phyloP scores from a whole-genome alignment of 2,797 vertebrate species.

The Melanotaenia nigrans region DNA sequence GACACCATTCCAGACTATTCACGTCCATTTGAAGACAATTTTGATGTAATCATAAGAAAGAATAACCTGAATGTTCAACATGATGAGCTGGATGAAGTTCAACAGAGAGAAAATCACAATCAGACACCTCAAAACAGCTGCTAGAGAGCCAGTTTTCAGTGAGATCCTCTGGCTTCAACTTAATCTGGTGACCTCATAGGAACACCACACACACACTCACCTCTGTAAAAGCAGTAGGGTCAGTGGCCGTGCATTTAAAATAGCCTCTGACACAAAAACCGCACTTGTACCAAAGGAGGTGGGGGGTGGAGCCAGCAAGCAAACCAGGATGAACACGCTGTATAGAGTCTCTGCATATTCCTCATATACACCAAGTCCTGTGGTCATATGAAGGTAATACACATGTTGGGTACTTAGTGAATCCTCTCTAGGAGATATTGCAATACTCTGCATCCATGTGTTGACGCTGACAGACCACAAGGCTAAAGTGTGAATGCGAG shows the following conservation, averaged over 20 bases:
- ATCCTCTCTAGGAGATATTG: conserved; percentile 18
- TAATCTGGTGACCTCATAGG: conserved; percentile 65
- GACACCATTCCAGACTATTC: conserved; percentile 59
- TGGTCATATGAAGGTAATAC: not conserved
- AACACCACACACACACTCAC: conserved; percentile 52
- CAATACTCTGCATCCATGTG: conserved; percentile 27
- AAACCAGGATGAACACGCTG: conserved; percentile 34
- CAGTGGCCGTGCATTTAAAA: conserved; percentile 87
- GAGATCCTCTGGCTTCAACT: conserved; percentile 40
- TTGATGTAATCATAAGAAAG: conserved; percentile 67
- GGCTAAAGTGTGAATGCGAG: not conserved
- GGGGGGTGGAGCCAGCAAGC: conserved; percentile 35
- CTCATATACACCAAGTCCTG: not conserved
- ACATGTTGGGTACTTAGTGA: conserved; percentile 9
- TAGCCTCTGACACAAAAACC: conserved; percentile 87
- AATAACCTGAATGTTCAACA: conserved; percentile 46
- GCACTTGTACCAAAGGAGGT: conserved; percentile 71
- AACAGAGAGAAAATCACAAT: conserved; percentile 31
- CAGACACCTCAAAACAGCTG: conserved; percentile 20
- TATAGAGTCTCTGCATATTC: not conserved
- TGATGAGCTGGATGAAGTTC: conserved; percentile 21
- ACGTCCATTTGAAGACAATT: conserved; percentile 59
- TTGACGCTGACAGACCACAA: conserved; percentile 14
- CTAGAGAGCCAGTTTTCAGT: conserved; percentile 7
- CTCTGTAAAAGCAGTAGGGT: conserved; percentile 81